Evolutionary conservation across 64 coral and sea anemone genomes (phyloP).

Genomic region (Montipora efflorescens): DNA sequence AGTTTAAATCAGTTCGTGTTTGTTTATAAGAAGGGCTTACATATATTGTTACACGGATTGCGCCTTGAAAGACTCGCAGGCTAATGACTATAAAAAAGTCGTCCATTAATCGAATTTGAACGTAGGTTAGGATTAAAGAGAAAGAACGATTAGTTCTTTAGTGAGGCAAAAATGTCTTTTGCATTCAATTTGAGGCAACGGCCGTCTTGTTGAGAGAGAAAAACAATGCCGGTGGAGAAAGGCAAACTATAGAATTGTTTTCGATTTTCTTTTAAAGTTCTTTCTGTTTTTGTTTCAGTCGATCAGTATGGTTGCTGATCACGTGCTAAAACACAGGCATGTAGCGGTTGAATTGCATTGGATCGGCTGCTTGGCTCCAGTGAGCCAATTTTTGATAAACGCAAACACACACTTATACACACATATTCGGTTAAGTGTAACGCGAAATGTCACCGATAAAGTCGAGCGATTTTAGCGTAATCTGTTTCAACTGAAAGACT

Average conservation of each 20-base stretch:
- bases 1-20: constrained; percentile 31
- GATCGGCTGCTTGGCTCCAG: neutral
- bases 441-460: neutral
- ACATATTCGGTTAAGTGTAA: neutral
- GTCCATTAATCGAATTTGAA: neutral
- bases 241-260: neutral
- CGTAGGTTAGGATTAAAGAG: neutral
- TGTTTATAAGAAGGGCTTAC: constrained; percentile 38
- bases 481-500: too few species aligned
- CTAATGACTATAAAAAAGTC: neutral
- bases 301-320: neutral
- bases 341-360: neutral
- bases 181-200: neutral
- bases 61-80: neutral
- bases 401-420: neutral
- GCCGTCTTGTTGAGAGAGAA: too few species aligned
- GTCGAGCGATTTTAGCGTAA: too few species aligned
- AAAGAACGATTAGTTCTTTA: neutral
- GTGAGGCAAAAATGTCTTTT: neutral
- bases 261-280: neutral
- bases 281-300: neutral
- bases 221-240: neutral
- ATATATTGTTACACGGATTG: constrained; percentile 25
- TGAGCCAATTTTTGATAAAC: neutral
- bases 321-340: neutral